A percentile compares a stretch with the other conserved stretches of the same genome.
phyloP scores from a whole-genome alignment of 2,797 vertebrate genomes.

The Brachyalestes nurse region DNA sequence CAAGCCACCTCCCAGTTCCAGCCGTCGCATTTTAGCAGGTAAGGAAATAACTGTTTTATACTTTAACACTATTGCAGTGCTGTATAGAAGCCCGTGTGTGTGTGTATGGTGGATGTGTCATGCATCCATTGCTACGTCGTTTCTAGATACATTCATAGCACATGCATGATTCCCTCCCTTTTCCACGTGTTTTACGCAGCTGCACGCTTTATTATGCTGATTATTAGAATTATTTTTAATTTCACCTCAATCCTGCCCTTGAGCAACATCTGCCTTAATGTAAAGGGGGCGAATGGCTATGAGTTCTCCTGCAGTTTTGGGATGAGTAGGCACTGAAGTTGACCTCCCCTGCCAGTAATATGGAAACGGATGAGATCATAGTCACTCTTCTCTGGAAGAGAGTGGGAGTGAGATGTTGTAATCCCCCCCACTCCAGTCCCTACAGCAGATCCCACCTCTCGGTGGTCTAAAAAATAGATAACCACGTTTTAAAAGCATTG shows the following conservation, averaged over 20 bases:
- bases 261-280: slow-evolving; percentile 21
- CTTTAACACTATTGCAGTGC: slow-evolving; percentile 19
- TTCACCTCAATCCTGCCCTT: neutral
- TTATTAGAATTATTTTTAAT: too few species aligned
- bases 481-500: neutral
- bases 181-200: slow-evolving; percentile 5
- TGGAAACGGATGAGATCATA: slow-evolving; percentile 74
- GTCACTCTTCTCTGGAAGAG: slow-evolving; percentile 57
- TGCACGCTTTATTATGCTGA: too few species aligned
- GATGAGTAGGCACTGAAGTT: slow-evolving; percentile 46
- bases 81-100: too few species aligned
- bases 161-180: slow-evolving; percentile 22
- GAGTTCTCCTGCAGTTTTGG: slow-evolving; percentile 10
- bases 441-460: too few species aligned
- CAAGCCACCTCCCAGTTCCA: slow-evolving; percentile 61
- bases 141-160: neutral
- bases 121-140: too few species aligned
- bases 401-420: slow-evolving; percentile 71
- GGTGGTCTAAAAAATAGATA: too few species aligned
- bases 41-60: slow-evolving; percentile 57
- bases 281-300: neutral
- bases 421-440: slow-evolving; percentile 47
- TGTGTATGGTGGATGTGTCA: too few species aligned
- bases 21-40: slow-evolving; percentile 66
- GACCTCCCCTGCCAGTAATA: slow-evolving; percentile 43